A percentile compares a stretch with the other conserved stretches of the same genome.
Evolutionary conservation across 1,140 invertebrate genomes (phyloP).

Genomic region (Drosophila malerkotliana): DNA sequence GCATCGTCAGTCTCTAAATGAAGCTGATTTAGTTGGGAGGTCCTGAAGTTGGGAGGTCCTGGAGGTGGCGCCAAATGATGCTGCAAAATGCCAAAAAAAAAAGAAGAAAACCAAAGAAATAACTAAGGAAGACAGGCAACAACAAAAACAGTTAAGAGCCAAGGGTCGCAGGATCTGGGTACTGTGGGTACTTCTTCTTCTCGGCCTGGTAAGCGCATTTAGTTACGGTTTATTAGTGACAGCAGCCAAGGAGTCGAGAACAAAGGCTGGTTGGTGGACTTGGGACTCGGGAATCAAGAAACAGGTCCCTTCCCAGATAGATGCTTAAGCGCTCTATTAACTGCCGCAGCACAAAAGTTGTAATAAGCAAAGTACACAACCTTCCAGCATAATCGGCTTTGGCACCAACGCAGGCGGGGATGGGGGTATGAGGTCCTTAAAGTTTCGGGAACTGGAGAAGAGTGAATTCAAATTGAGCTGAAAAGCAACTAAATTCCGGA

Average conservation of each 20-base stretch:
- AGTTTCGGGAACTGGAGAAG: not conserved
- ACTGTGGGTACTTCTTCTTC: constrained; percentile 4
- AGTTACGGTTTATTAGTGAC: constrained; percentile 56
- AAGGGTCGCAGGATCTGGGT: not conserved
- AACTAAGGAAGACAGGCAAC: constrained; percentile 5
- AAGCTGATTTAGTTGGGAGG: constrained; percentile 33
- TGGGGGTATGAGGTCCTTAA: not conserved
- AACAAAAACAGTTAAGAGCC: constrained; percentile 2
- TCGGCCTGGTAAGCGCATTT: constrained; percentile 49
- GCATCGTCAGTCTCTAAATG: constrained; percentile 37
- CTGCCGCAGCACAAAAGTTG: constrained; percentile 29
- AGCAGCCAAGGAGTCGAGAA: constrained; percentile 22
- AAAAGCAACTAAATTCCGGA: not conserved
- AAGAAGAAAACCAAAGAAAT: not conserved
- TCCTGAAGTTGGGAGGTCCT: not conserved
- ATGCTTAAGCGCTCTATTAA: constrained; percentile 57
- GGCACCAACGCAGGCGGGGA: not conserved
- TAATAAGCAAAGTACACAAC: constrained; percentile 41
- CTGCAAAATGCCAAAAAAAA: constrained; percentile 44
- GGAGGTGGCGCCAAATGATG: constrained; percentile 51
- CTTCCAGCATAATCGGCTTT: not conserved
- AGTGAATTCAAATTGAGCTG: not conserved
- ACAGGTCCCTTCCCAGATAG: constrained; percentile 10
- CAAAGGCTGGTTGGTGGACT: constrained; percentile 28
- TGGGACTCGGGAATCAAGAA: not conserved